Conservation (phyloP, 2,888 invertebrate species). For the Drosophila mayaguana region DNA sequence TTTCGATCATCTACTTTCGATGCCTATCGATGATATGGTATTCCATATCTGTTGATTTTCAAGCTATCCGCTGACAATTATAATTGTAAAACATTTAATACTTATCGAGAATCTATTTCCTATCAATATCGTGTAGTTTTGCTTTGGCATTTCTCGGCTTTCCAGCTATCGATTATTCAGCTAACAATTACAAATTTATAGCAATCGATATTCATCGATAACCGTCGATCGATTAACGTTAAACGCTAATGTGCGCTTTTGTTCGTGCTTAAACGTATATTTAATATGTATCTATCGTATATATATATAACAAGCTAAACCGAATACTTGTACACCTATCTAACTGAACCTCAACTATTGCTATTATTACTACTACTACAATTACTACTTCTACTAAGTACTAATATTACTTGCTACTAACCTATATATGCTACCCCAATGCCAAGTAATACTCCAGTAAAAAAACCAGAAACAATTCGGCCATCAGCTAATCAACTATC, state of each 20-base stretch:
- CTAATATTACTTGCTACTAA: conserved; percentile 31
- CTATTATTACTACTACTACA: conserved; percentile 16
- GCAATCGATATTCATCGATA: conserved; percentile 4
- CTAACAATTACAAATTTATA: not conserved
- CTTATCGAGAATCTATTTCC: not conserved
- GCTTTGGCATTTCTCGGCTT: not conserved
- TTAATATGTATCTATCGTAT: conserved; percentile 31
- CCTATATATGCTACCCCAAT: conserved; percentile 33
- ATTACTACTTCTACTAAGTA: conserved; percentile 26
- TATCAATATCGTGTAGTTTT: too few species aligned
- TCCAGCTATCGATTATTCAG: not conserved
- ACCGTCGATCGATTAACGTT: conserved; percentile 28
- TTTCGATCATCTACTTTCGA: too few species aligned
- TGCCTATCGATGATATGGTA: not conserved
- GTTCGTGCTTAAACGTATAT: conserved; percentile 72
- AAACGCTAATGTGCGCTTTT: conserved; percentile 73
- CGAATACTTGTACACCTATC: conserved; percentile 22
- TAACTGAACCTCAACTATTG: conserved; percentile 32
- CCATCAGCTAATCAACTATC: conserved; percentile 13
- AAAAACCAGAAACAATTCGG: conserved; percentile 1
- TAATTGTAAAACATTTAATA: not conserved
- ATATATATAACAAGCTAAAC: conserved; percentile 37
- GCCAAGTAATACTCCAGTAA: conserved; percentile 20
- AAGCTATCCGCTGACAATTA: not conserved
- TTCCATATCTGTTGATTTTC: not conserved